Conservation (phyloP, 2,113 vertebrate species). For the Aplodontia rufa region DNA sequence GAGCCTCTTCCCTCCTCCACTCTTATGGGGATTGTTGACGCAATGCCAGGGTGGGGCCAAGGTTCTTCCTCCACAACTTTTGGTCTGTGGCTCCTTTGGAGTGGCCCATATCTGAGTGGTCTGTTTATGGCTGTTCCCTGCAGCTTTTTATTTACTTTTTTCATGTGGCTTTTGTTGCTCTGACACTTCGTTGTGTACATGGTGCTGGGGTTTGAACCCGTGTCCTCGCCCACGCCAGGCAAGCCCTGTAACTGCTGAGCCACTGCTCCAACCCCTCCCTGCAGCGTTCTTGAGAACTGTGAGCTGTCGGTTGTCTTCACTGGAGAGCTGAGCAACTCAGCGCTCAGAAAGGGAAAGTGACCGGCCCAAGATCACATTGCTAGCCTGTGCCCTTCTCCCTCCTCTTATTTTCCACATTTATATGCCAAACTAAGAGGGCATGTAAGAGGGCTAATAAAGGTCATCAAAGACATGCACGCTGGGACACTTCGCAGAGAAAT, state of each 20-base stretch:
- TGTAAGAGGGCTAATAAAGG: neutral
- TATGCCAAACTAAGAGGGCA: neutral
- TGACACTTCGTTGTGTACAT: no score
- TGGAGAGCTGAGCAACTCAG: neutral
- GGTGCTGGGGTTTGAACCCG: no score
- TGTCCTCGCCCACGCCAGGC: no score
- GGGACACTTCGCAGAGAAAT: neutral
- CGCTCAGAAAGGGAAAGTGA: neutral
- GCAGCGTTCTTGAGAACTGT: neutral
- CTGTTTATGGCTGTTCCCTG: neutral
- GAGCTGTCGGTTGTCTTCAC: neutral
- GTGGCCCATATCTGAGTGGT: neutral
- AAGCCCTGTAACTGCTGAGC: no score
- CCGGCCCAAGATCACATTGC: neutral
- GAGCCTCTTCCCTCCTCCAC: neutral
- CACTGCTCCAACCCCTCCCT: no score
- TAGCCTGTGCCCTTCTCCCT: no score
- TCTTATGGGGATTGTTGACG: accelerated
- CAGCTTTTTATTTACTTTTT: no score
- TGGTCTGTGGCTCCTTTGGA: neutral
- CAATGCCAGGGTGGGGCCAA: neutral
- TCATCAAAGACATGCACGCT: neutral
- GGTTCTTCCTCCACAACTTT: neutral
- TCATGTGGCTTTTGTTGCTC: no score
- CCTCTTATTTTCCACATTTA: neutral